Base-by-base conservation (phyloP, 2,113 vertebrate genomes). In the Panthera uncia region DNA sequence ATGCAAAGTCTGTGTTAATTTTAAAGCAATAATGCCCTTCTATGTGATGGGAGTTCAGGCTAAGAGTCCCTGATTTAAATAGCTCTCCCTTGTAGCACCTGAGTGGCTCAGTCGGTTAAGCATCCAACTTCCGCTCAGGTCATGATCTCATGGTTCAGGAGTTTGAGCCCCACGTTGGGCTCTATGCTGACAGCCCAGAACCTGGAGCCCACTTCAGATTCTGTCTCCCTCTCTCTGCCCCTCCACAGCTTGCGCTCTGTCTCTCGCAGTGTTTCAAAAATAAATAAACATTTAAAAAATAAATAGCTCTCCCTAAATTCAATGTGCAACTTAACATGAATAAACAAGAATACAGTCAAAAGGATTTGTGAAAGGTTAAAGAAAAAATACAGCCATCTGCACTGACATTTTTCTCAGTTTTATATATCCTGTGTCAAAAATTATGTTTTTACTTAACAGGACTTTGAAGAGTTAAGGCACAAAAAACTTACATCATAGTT, bases 351-450 rank as follows among this genome's bases (percentile, higher is more conserved):
- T 79, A 57, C 1, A 65, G n/a, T 68, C 12, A 18, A 93, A 78
- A 86, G 15, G 21, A 79, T 74, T 76, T 48, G 74, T 4, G 1
- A 76, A 76, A 76, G 14, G 7, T 48, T 76, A 31, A 48, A 48
- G 23, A 76, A 94, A 41, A 19, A 15, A 7, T 55, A 83, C 48
- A 31, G n/a, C 21, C 41, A 33, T 78, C 29, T 78, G 15, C 23
- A 48, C 33, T 88, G 69, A 80, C 29, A 25, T 33, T 85, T 79
- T 91, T 74, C 55, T 89, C 48, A 83, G 38, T 73, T 33, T 93
- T 69, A 52, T 93, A 12, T 80, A 31, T 84, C 91, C 74, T 76
- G 33, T 92, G 63, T 91, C 38, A 97, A 96, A 90, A 88, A 38
- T 41, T 68, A 23, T 33, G 3, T 80, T 85, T 92, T 96, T 63